Percentiles rank a stretch among this genome's conserved stretches.
Conservation (phyloP, 2,797 vertebrate genomes). For the Neomorphus geoffroyi region DNA sequence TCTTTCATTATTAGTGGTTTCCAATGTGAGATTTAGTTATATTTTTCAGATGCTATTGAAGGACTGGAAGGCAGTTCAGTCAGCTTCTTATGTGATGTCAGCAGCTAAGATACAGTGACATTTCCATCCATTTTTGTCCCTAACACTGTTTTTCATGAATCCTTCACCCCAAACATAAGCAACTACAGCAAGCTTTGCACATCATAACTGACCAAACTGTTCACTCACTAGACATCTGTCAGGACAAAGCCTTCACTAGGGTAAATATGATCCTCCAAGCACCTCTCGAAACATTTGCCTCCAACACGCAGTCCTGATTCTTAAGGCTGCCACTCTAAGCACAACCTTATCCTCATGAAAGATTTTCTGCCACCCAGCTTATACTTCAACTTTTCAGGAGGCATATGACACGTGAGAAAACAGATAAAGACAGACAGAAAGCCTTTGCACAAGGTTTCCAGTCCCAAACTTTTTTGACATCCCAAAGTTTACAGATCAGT, state of each 20-base stretch:
- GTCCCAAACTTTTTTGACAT: not conserved
- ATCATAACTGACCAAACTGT: not conserved
- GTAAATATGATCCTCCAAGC: not conserved
- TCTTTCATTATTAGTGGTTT: not conserved
- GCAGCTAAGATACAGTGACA: fast-evolving
- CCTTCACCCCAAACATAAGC: not conserved
- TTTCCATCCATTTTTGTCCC: not conserved
- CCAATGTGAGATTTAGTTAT: not conserved
- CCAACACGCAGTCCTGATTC: not conserved
- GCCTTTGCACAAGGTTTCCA: not conserved
- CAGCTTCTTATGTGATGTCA: not conserved
- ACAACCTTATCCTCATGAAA: not conserved
- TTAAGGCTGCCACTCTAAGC: not conserved
- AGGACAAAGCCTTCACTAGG: not conserved
- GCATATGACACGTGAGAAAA: not conserved
- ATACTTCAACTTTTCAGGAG: not conserved
- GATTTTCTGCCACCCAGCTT: not conserved
- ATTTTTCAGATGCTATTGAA: not conserved
- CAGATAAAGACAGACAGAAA: not conserved
- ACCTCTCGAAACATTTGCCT: not conserved
- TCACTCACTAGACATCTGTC: not conserved
- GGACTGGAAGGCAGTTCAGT: not conserved
- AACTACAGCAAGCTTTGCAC: not conserved
- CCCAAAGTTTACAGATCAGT: not conserved
- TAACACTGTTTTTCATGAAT: not conserved